A percentile compares a stretch with the other conserved stretches of the same genome.
phyloP scores from a whole-genome alignment of 2,113 vertebrate genomes.

The Ploceus nigricollis region DNA sequence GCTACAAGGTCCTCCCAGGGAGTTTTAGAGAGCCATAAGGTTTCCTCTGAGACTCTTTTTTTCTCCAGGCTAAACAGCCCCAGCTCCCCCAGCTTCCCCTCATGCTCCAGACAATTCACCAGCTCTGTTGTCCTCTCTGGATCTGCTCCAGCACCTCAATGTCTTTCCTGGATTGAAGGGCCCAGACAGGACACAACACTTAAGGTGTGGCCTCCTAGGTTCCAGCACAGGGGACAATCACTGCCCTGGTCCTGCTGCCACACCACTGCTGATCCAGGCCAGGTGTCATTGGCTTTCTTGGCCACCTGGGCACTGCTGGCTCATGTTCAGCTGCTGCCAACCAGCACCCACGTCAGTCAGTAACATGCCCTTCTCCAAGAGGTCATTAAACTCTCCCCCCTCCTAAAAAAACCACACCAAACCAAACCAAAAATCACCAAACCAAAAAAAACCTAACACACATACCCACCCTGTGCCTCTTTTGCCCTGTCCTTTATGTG shows the following conservation, averaged over 20 bases:
- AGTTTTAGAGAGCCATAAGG: not conserved
- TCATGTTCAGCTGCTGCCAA: rapidly evolving
- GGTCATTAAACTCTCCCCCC: not conserved
- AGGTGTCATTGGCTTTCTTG: not conserved
- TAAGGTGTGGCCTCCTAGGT: rapidly evolving
- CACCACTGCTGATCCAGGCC: not conserved
- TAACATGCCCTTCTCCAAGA: not conserved
- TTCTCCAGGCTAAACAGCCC: not conserved
- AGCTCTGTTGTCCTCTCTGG: not conserved
- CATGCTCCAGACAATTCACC: not conserved
- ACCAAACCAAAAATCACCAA: not conserved
- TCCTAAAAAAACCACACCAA: rapidly evolving
- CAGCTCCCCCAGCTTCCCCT: not conserved
- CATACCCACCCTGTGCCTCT: not conserved
- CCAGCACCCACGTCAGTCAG: not conserved
- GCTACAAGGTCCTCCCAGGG: not conserved
- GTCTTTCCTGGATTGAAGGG: not conserved
- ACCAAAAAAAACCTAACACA: not conserved
- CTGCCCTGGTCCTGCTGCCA: not conserved
- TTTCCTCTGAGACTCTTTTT: not conserved
- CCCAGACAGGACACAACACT: not conserved
- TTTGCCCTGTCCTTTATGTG: not conserved
- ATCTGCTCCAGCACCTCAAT: not conserved
- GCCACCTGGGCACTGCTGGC: not conserved
- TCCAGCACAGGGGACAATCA: rapidly evolving